Percentiles rank a stretch among this genome's conserved stretches.
Conservation (phyloP, 2,113 vertebrate species). For the Dendropsophus ebraccatus region DNA sequence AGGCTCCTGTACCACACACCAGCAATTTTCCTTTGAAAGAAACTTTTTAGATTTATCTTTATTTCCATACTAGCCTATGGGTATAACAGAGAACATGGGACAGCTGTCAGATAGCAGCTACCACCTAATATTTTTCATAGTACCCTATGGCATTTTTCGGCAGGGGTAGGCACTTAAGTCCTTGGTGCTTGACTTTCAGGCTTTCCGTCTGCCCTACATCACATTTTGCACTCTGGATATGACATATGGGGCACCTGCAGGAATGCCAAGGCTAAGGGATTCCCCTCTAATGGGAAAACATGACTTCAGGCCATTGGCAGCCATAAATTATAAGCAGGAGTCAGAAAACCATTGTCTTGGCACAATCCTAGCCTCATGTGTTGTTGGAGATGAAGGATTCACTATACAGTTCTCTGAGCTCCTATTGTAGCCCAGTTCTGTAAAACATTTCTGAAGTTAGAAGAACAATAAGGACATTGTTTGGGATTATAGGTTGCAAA, state of each 20-base stretch:
- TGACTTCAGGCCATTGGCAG: neutral
- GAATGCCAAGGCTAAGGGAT: neutral
- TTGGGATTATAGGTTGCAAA: neutral
- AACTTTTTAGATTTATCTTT: too few species aligned
- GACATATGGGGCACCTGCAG: neutral
- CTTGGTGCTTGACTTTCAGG: neutral
- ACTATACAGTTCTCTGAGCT: neutral
- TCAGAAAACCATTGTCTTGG: neutral
- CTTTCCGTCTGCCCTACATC: neutral
- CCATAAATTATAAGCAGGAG: neutral
- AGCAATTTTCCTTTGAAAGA: too few species aligned
- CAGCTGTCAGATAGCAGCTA: neutral
- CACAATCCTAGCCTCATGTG: neutral
- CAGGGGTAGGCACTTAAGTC: neutral
- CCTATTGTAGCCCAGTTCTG: conserved; percentile 14
- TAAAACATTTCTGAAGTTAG: too few species aligned
- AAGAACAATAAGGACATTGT: conserved; percentile 33
- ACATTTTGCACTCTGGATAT: neutral
- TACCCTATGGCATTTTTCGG: neutral
- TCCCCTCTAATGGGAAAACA: neutral
- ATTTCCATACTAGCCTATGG: too few species aligned
- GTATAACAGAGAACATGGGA: neutral
- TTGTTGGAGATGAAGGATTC: conserved; percentile 9
- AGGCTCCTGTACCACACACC: too few species aligned
- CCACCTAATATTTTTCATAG: neutral